Evolutionary conservation across 2,888 invertebrate genomes (phyloP), one percentile per base, ranked within the genome.

Genomic region (Malthinus flaveolus): DNA sequence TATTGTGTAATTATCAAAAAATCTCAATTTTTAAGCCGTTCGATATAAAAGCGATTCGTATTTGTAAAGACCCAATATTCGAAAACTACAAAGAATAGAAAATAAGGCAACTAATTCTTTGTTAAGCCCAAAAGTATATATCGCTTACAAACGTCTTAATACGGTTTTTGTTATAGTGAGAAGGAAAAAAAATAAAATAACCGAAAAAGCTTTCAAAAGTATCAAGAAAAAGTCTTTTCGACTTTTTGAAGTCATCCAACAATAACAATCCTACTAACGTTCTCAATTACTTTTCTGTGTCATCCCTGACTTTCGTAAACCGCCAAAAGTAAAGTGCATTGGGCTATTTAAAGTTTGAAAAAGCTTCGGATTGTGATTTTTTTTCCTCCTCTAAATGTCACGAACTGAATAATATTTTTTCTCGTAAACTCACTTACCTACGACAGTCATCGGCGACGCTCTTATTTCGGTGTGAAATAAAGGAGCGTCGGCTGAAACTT

Each of bases 401-500:
- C 23, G 23, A 44, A 52, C 49, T 47, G 32, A 45, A 52, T 49
- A 56, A 60, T 56, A 57, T 57, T 54, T 54, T 57, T 54, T 44
- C 48, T 34, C 32, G 44, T 42, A 42, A 42, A 23, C 37, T n/a
- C 10, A 73, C 84, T 82, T 73, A 89, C 89, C 88, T 63, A 87
- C 87, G 46, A 89, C 86, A 64, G 85, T 85, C 74, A 89, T 84
- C 7, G 81, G 82, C 3, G 87, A 84, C 1, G 83, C 80, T 67
- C 83, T 78, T 68, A 86, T 85, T 66, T 84, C 83, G 0, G 89
- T 89, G 76, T 89, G 88, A 75, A 88, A 89, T 46, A 84, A 79
- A 0, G 88, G 88, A 1, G 84, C 84, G 68, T 89, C 89, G 0
- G 87, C 88, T 0, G 89, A 87, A 51, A 89, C 88, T 72, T 89